Evolutionary conservation across 2,888 invertebrate species (phyloP).

Genomic region (Syrphus vitripennis): DNA sequence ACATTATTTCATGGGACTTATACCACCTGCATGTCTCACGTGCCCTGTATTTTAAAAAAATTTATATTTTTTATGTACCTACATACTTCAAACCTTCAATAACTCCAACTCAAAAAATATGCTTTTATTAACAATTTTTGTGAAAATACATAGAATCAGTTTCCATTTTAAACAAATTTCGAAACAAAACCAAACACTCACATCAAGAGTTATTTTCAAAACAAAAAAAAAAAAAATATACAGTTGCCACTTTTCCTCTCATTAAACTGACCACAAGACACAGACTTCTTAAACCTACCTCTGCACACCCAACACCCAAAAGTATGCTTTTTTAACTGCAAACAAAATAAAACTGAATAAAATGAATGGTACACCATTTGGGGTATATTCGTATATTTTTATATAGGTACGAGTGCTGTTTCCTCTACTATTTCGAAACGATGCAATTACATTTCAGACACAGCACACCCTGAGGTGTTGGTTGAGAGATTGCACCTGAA

Average conservation of each 20-base stretch:
- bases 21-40: no score
- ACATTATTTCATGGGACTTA: no score
- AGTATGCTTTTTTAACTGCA: constrained; percentile 1
- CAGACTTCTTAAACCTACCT: background rate
- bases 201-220: background rate
- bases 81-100: no score
- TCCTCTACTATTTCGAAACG: constrained; percentile 13
- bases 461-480: constrained; percentile 42
- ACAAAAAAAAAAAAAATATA: background rate
- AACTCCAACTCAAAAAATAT: no score
- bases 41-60: no score
- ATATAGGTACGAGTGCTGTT: background rate
- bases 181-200: background rate
- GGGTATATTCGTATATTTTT: background rate
- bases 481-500: constrained; percentile 44
- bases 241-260: background rate
- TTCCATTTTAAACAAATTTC: background rate
- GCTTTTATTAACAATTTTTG: no score
- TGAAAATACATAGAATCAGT: background rate
- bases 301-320: background rate
- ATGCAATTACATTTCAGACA: constrained; percentile 45
- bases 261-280: constrained; percentile 14
- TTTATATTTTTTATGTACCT: no score
- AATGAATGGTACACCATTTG: constrained; percentile 23
- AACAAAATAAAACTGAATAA: background rate